Base-by-base conservation (phyloP, 2,113 vertebrate genomes). In the Epinephelus moara region DNA sequence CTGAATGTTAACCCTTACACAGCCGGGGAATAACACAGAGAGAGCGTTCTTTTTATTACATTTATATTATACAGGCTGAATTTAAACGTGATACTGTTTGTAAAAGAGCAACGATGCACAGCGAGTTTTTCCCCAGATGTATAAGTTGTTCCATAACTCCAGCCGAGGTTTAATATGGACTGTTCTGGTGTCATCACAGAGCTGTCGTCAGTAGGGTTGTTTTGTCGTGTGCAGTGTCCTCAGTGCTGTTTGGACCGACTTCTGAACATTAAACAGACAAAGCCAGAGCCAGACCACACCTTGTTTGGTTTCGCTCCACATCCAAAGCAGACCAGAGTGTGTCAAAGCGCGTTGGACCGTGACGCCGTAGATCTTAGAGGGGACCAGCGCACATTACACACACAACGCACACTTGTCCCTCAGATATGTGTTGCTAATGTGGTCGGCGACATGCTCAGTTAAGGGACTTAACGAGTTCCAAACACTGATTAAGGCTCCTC, bases 261-360 rank as follows among this genome's bases (percentile, higher is more conserved):
- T 78, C 71, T 68, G 61, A 89, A 89, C 82, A 78, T 40, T 64
- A 76, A 87, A 53, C 86, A 88, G 77, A 88, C 86, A 19, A 68
- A 85, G 70, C 78, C 80, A 53, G 69, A 73, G 64, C 80, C 81
- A 71, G 77, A 81, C 80, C 85, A 53, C 83, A 85, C 80, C 82
- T 82, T 91, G 90, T 91, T 94, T 92, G 86, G 82, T 87, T 95
- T 92, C 64, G 57, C 87, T 83, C 74, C 82, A 78, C 89, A 90
- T 91, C 87, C 82, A 86, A 87, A 88, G 75, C 91, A 90, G 93
- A 85, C 81, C 81, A 19, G 62, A 69, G 82, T 74, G 77, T 92
- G 93, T 94, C 93, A 78, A 42, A 86, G 85, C 71, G 52, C 61
- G 81, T 95, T 92, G 68, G 91, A 93, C 80, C 88, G 75, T 94